Base-by-base conservation (phyloP, 2,797 vertebrate genomes). In the Petrocephalus sullivani region DNA sequence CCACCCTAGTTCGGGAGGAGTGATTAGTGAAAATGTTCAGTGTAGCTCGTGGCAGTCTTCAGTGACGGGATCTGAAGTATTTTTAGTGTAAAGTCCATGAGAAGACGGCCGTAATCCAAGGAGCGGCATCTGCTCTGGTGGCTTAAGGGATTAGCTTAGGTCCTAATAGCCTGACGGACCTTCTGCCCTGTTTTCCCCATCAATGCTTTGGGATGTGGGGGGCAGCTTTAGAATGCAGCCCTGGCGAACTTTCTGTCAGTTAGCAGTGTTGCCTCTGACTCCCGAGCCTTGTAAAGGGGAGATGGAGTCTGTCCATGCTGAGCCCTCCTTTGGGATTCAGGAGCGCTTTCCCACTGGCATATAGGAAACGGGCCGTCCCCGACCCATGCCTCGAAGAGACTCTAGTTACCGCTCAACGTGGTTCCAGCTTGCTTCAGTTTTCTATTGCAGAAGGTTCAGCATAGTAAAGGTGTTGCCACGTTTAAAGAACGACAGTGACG, bases 71-170 rank as follows among this genome's bases (percentile, higher is more conserved):
- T 88, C 86, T 93, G 94, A 94, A 95, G 95, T 95, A 96, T 96
- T 95, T 96, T 96, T 96, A 96, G 95, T 88, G 67, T 82, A 85
- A 95, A 94, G 94, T 94, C 93, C 91, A 93, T 91, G 91, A 93
- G 90, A 93, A 95, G 94, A 93, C 94, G 93, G 93, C 90, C 91
- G 90, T 96, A 96, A 96, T 96, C 96, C 95, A 95, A 94, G 93
- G 93, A 95, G 93, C 94, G 95, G 95, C 95, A 96, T 96, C 94
- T 96, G 95, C 94, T 94, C 92, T 89, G 46, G 92, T 87, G 92
- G 92, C 78, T 96, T 96, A 96, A 95, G 94, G 92, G 95, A 96
- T 96, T 96, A 96, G 92, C 93, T 92, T 90, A 90, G 94, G 92
- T 94, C 92, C 93, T 95, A 95, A 96, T 95, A 95, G 94, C 93